Conservation (phyloP, 2,797 vertebrate genomes). For the Botia kubotai region DNA sequence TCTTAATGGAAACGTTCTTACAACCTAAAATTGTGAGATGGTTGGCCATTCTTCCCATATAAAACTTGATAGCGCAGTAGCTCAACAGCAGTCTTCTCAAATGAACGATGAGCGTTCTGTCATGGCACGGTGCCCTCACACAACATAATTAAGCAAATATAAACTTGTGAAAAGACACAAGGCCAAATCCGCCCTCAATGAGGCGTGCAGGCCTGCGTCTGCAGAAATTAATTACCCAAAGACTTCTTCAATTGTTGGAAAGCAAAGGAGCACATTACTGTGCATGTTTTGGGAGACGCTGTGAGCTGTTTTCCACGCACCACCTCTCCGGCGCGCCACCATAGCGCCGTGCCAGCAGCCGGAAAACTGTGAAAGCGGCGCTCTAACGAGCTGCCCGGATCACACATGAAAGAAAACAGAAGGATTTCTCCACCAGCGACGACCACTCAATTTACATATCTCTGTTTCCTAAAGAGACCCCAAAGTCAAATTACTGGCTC, state of each 20-base stretch:
- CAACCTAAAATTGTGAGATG: no score
- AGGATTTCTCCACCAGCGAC: slow-evolving; percentile 45
- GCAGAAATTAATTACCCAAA: slow-evolving; percentile 48
- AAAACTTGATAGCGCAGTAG: background rate
- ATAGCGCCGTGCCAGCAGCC: slow-evolving; percentile 31
- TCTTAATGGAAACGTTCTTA: no score
- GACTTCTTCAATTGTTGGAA: slow-evolving; percentile 25
- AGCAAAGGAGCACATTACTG: slow-evolving; percentile 36
- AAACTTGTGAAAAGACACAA: slow-evolving; percentile 19
- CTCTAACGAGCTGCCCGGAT: slow-evolving; percentile 59
- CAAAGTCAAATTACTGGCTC: slow-evolving; percentile 32
- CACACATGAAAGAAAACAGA: slow-evolving; percentile 61
- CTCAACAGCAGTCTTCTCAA: background rate
- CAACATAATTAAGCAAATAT: background rate
- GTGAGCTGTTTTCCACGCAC: slow-evolving; percentile 47
- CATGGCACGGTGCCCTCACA: background rate
- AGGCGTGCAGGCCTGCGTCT: slow-evolving; percentile 21
- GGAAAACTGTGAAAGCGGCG: slow-evolving; percentile 52
- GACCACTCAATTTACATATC: slow-evolving; percentile 49
- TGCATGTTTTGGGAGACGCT: slow-evolving; percentile 38
- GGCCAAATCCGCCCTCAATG: slow-evolving; percentile 31
- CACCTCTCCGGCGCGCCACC: slow-evolving; percentile 33
- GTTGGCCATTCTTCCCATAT: background rate
- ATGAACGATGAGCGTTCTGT: background rate
- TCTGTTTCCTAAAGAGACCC: slow-evolving; percentile 32